Base-by-base conservation (phyloP, 2,113 vertebrate species). In the Cettia cetti region DNA sequence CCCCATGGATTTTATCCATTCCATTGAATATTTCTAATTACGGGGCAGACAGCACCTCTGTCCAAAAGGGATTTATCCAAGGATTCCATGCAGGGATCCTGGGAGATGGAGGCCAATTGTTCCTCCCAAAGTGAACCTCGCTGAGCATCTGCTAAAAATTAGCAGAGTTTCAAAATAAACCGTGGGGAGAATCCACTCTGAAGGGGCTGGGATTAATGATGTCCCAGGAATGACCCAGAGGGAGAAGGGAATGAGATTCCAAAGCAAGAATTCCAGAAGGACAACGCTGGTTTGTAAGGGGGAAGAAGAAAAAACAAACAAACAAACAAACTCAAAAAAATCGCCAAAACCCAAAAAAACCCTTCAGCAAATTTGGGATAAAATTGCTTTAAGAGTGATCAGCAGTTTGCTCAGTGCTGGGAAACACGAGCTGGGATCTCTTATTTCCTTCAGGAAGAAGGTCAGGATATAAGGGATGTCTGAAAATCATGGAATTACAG, bases 151-250 rank as follows among this genome's bases (percentile, higher is more conserved):
- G 94, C 82, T 90, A 69, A 56, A 90, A 80, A 89, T 94, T 53
- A 95, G n/a, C 54, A 35, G 75, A 75, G 44, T 91, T 95, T 89
- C 93, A 17, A 90, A 95, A 86, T 70, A 82, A 90, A 92, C 72
- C 71, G 23, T 4, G 66, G 39, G 79, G 49, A 69, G 75, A 71
- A 87, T 11, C 40, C 50, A 26, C 42, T 70, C 27, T 49, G 87
- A 37, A 65, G 15, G 28, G 88, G 50, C 27, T 82, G 91, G 65
- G 89, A 77, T 94, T 49, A 18, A 65, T n/a, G 75, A 72, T 88
- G 70, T 17, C 82, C 60, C 57, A 39, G 71, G 60, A 88, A 72
- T 40, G 59, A 88, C 79, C 89, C 26, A 22, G 63, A 64, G 86
- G 68, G 79, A 83, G 68, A 83, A 81, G 33, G 45, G 66, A 91